Evolutionary conservation across 2,888 invertebrate genomes (phyloP).

Genomic region (Frankliniella fusca): DNA sequence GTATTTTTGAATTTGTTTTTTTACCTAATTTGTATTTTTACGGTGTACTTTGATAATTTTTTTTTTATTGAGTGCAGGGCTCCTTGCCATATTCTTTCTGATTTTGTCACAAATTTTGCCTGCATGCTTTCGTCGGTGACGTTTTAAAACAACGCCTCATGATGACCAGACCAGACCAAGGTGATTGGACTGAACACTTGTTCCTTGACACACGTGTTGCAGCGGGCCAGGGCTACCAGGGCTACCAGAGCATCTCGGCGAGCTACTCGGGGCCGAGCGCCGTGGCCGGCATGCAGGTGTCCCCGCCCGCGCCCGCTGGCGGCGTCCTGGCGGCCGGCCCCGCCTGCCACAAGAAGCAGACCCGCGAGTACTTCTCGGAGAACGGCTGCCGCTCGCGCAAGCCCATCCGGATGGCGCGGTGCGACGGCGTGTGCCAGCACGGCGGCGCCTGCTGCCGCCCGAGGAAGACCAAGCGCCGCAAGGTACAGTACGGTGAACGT

Average conservation of each 20-base stretch:
- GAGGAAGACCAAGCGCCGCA: slow-evolving; percentile 86
- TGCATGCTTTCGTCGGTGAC: no score
- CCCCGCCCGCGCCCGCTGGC: not conserved
- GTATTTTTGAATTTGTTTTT: no score
- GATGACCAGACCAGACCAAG: no score
- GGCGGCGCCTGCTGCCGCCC: slow-evolving; percentile 83
- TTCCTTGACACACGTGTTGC: not conserved
- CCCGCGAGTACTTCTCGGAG: slow-evolving; percentile 84
- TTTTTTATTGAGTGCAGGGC: no score
- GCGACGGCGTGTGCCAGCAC: slow-evolving; percentile 74
- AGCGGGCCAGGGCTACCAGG: slow-evolving; percentile 7
- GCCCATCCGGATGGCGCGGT: slow-evolving; percentile 85
- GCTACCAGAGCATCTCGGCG: not conserved
- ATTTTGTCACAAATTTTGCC: no score
- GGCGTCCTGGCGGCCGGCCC: slow-evolving; percentile 46
- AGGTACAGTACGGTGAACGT: no score
- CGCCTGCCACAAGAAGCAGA: slow-evolving; percentile 82
- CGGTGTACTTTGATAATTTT: no score
- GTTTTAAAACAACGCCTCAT: no score
- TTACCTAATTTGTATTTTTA: no score
- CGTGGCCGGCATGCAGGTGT: slow-evolving; percentile 15
- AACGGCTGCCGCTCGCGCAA: slow-evolving; percentile 87
- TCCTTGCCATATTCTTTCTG: no score
- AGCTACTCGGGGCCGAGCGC: not conserved
- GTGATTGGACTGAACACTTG: no score